phyloP scores from a whole-genome alignment of 2,888 invertebrate species.

The Corythucha ciliata region DNA sequence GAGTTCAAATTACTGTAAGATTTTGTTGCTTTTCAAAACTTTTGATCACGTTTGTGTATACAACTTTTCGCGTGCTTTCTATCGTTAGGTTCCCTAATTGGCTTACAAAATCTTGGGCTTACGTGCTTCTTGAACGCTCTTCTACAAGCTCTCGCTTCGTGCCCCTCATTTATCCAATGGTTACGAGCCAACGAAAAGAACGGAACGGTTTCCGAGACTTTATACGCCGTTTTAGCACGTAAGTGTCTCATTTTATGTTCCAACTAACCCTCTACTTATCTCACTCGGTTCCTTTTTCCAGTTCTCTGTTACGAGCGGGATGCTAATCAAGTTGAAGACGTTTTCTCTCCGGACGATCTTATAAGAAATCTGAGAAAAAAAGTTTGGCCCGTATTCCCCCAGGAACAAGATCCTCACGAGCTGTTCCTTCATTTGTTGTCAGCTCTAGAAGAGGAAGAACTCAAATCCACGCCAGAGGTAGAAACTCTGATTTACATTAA shows the following conservation, averaged over 20 bases:
- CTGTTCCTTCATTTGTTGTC: slow-evolving; percentile 77
- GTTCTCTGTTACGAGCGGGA: slow-evolving; percentile 53
- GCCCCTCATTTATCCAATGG: slow-evolving; percentile 77
- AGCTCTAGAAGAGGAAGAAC: slow-evolving; percentile 78
- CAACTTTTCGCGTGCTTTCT: no score
- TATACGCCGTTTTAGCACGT: slow-evolving; percentile 28
- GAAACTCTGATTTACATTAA: not conserved
- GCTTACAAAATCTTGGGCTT: slow-evolving; percentile 81
- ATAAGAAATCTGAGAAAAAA: slow-evolving; percentile 63
- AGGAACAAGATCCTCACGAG: slow-evolving; percentile 92
- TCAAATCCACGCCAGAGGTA: slow-evolving; percentile 28
- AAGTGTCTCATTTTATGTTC: slow-evolving; percentile 3
- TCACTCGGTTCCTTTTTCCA: slow-evolving; percentile 37
- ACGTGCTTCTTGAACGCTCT: slow-evolving; percentile 90
- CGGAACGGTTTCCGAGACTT: slow-evolving; percentile 62
- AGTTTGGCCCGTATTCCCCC: slow-evolving; percentile 79
- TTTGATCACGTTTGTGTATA: not conserved
- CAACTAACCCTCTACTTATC: not conserved
- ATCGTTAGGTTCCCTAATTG: slow-evolving; percentile 72
- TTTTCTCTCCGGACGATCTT: slow-evolving; percentile 56
- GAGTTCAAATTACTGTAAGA: slow-evolving; percentile 31
- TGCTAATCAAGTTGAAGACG: slow-evolving; percentile 38
- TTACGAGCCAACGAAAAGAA: slow-evolving; percentile 54
- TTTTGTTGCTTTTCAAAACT: not conserved
- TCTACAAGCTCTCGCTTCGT: slow-evolving; percentile 80